Evolutionary conservation across 2,888 invertebrate species (phyloP).

Genomic region (Chymomyza amoena): DNA sequence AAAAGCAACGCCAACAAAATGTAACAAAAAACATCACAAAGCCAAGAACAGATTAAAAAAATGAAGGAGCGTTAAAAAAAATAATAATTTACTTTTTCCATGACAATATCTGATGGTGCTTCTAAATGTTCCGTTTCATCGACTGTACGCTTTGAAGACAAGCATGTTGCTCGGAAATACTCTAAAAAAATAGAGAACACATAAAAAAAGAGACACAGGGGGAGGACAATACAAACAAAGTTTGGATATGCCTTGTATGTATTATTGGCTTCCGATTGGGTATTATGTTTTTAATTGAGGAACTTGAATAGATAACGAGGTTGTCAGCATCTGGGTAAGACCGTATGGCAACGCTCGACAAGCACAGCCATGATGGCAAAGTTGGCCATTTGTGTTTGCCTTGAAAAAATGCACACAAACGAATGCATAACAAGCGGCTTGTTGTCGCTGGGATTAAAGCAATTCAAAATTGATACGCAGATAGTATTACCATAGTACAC

Average conservation of each 20-base stretch:
- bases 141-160: constrained; percentile 47
- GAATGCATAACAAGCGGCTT: constrained; percentile 63
- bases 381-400: not conserved
- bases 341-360: constrained; percentile 2
- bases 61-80: constrained; percentile 2
- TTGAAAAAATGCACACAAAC: constrained; percentile 61
- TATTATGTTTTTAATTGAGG: constrained; percentile 73
- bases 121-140: not conserved
- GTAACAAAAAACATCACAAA: constrained; percentile 45
- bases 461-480: constrained; percentile 49
- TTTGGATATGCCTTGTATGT: constrained; percentile 28
- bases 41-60: not conserved
- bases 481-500: not conserved
- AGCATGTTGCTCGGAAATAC: constrained; percentile 47
- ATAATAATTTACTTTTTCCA: constrained; percentile 71
- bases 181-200: too few relatives aligned
- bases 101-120: constrained; percentile 63
- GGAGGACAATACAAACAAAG: not conserved
- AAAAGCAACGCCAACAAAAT: constrained; percentile 30
- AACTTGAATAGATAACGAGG: constrained; percentile 72
- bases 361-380: not conserved
- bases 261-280: constrained; percentile 74
- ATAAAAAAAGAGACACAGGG: not conserved
- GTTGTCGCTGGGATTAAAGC: constrained; percentile 27
- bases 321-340: constrained; percentile 54